Base-by-base conservation (phyloP, 2,888 invertebrate species). In the Archips xylosteana region DNA sequence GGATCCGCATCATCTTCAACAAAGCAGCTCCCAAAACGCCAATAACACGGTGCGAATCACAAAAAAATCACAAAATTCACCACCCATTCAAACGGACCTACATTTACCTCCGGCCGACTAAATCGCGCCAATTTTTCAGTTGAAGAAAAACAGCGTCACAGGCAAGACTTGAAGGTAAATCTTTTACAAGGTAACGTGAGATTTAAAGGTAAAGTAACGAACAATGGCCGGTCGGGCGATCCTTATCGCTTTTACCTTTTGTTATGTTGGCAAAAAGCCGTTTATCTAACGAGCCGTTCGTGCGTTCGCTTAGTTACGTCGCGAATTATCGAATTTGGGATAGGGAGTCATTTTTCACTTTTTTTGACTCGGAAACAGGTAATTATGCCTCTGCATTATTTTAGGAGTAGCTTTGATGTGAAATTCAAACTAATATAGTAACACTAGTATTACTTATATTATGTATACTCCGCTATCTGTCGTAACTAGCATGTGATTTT, bases 231-330 rank as follows among this genome's bases (percentile, higher is more conserved):
- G 73, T 32, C 72, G 49, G 61, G 34, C 67, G 78, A 79, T 79
- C 79, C 76, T 78, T 80, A 79, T 80, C 80, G 69, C 73, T 73
- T 77, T 75, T 76, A 78, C 77, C 80, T 78, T 79, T 80, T 80
- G 80, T 80, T 77, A 78, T 76, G 75, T 77, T 77, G 73, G 75
- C 74, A 70, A 74, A 76, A 77, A 76, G 76, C 74, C 78, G 75
- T 78, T 78, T 77, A 78, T 75, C 76, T 75, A 73, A 71, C 71
- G 74, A 76, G 67, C 67, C 62, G 71, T 70, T 54, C 75, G 67
- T 68, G 62, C 63, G 68, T 73, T 49, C 72, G 67, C 62, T 68
- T 68, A 68, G 71, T 71, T 68, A 64, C 68, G 57, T 70, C 42
- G 49, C 67, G 45, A 59, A 59, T 71, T 75, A 71, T 60, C 60